Percentiles rank a stretch among this genome's conserved stretches.
Evolutionary conservation across 1,140 invertebrate genomes (phyloP).

Genomic region (Lerema accius): DNA sequence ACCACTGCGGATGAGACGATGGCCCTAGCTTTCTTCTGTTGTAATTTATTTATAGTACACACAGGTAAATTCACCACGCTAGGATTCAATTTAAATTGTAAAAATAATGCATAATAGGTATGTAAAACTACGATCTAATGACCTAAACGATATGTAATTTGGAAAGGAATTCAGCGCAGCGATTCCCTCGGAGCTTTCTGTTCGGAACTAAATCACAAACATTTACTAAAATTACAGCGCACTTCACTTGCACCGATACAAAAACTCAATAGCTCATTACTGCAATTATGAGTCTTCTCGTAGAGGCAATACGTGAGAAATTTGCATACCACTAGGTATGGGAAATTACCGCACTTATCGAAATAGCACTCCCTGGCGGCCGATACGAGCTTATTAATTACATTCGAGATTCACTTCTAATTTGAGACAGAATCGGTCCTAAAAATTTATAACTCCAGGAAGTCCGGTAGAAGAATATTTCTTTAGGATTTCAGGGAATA

Average conservation of each 20-base stretch:
- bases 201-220: conserved; percentile 4
- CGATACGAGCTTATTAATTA: conserved; percentile 12
- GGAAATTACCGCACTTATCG: conserved; percentile 3
- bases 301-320: conserved; percentile 13
- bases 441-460: no score
- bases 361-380: conserved; percentile 6
- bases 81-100: no score
- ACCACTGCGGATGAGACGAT: no score
- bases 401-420: neutral
- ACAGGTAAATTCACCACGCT: no score
- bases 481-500: no score
- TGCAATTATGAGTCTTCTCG: conserved; percentile 3
- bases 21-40: no score
- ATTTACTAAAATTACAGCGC: conserved; percentile 9
- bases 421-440: neutral
- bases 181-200: neutral
- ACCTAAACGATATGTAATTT: no score
- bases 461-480: no score
- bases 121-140: no score
- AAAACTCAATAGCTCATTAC: conserved; percentile 11
- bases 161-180: neutral
- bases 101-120: no score
- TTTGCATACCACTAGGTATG: conserved; percentile 1
- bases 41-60: no score
- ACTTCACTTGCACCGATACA: conserved; percentile 10